Evolutionary conservation across 2,888 invertebrate species (phyloP).

Genomic region (Melanophora roralis): DNA sequence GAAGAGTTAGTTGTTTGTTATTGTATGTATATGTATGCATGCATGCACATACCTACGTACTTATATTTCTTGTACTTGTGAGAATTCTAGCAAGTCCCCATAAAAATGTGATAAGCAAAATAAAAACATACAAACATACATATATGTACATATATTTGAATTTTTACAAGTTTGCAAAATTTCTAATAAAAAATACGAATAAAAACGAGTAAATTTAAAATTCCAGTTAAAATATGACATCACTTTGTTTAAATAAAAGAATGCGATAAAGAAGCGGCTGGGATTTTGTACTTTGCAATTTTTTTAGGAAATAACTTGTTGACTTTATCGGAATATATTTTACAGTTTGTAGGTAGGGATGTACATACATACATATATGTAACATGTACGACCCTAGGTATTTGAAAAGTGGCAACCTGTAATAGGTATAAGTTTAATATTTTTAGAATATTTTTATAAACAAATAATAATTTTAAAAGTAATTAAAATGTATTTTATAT

Average conservation of each 20-base stretch:
- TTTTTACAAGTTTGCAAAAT: conserved; percentile 34
- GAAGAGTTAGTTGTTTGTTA: not conserved
- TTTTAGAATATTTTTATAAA: too few species aligned
- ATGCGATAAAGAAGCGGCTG: not conserved
- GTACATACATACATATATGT: too few species aligned
- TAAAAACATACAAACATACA: not conserved
- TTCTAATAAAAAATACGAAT: conserved; percentile 29
- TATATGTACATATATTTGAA: not conserved
- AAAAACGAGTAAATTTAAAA: not conserved
- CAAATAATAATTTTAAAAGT: too few species aligned
- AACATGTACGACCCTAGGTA: too few species aligned
- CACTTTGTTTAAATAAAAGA: not conserved
- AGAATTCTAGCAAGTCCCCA: not conserved
- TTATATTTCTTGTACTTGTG: not conserved
- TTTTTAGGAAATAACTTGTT: not conserved
- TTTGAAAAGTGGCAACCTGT: too few species aligned
- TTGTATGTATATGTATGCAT: not conserved
- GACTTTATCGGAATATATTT: too few species aligned
- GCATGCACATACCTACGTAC: not conserved
- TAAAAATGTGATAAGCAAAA: conserved; percentile 36
- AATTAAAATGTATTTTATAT: too few species aligned
- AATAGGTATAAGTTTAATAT: too few species aligned
- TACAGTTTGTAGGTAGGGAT: too few species aligned
- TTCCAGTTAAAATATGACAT: conserved; percentile 26
- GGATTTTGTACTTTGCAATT: not conserved